Percentiles rank a stretch among this genome's conserved stretches.
Conservation (phyloP, 2,797 vertebrate genomes). For the Siniperca obscura region DNA sequence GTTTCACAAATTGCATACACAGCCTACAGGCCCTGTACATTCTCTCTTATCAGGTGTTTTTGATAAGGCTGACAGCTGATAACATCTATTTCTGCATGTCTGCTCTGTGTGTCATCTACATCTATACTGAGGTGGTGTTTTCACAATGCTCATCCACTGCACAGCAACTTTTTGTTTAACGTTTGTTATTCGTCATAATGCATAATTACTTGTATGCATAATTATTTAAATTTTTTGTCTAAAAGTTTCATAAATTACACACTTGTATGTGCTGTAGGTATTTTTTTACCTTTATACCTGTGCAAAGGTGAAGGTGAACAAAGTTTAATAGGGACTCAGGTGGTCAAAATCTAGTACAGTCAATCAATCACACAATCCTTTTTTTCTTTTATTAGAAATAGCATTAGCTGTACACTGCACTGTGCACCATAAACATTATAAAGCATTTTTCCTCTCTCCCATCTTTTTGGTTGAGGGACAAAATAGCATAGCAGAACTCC, state of each 20-base stretch:
- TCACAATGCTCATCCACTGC: not conserved
- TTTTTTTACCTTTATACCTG: not conserved
- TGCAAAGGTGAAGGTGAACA: not conserved
- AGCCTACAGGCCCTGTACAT: not conserved
- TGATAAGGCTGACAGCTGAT: not conserved
- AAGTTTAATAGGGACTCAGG: not conserved
- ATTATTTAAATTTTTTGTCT: not conserved
- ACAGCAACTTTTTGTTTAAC: not conserved
- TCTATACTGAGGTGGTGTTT: not conserved
- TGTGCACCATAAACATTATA: conserved; percentile 77
- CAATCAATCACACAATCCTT: conserved; percentile 31
- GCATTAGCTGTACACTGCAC: conserved; percentile 81
- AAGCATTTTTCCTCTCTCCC: conserved; percentile 56
- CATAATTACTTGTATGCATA: too few relatives aligned
- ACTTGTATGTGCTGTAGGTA: not conserved
- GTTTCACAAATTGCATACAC: not conserved
- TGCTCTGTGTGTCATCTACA: not conserved
- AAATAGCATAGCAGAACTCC: conserved; percentile 81
- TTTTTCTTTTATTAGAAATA: conserved; percentile 79
- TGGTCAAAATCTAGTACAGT: conserved; percentile 16
- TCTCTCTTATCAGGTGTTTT: not conserved
- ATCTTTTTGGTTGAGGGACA: conserved; percentile 66
- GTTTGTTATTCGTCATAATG: too few relatives aligned
- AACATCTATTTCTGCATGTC: not conserved
- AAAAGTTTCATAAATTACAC: not conserved